Evolutionary conservation across 2,888 invertebrate genomes (phyloP).

Genomic region (Xylocampa areola): DNA sequence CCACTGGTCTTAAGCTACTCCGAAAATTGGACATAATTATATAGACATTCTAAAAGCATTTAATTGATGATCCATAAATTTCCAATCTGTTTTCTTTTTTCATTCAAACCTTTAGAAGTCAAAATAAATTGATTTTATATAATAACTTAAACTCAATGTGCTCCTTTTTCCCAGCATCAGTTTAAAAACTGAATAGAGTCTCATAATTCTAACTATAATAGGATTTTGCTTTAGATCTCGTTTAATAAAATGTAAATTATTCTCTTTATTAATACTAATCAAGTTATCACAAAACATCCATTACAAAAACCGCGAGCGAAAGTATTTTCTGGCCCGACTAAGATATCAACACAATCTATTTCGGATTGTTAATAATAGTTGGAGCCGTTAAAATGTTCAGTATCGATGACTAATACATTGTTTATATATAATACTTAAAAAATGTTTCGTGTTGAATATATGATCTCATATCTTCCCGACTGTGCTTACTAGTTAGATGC

Average conservation of each 20-base stretch:
- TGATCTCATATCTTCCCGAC: slow-evolving; percentile 15
- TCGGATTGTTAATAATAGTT: slow-evolving; percentile 17
- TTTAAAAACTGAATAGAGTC: neutral
- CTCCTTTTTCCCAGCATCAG: no score
- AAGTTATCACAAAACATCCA: slow-evolving; percentile 19
- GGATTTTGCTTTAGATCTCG: neutral
- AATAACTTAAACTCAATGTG: no score
- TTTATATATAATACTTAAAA: slow-evolving; percentile 29
- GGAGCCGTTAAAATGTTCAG: slow-evolving; percentile 26
- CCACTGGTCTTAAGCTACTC: no score
- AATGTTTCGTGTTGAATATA: slow-evolving; percentile 28
- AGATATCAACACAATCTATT: slow-evolving; percentile 41
- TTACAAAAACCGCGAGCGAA: slow-evolving; percentile 6
- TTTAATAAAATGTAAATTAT: slow-evolving; percentile 18
- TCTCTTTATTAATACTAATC: slow-evolving; percentile 29
- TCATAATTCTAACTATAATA: neutral
- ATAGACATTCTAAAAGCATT: no score
- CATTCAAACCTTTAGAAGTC: no score
- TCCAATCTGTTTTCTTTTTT: no score
- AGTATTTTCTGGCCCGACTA: slow-evolving; percentile 22
- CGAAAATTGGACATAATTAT: no score
- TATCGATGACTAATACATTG: slow-evolving; percentile 51
- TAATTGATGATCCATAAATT: no score
- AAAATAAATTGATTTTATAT: no score
- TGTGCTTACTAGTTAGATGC: slow-evolving; percentile 22